Percentiles rank a stretch among this genome's conserved stretches.
These are phyloP conservation scores for Blastomussa wellsi DNA, from an alignment of 92 coral and sea anemone genomes.

Conservation along the genomic window DNA sequence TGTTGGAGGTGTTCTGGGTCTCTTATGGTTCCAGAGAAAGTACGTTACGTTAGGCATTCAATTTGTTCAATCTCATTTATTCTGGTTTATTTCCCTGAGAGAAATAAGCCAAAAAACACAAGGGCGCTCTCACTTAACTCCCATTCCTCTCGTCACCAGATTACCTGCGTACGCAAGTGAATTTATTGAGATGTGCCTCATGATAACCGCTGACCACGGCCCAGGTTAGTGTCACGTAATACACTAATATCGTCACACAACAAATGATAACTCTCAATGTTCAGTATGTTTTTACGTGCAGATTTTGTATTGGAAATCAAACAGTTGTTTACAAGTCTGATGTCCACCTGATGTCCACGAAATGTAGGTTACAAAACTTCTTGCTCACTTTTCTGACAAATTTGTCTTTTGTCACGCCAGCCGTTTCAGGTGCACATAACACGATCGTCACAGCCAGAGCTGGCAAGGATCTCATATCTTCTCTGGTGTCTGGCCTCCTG, in stretches of 20 bases:
- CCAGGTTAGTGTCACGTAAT: slow-evolving; percentile 68
- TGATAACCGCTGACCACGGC: slow-evolving; percentile 99
- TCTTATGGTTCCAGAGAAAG: slow-evolving; percentile 99
- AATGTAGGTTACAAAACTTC: not conserved
- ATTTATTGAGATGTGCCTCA: slow-evolving; percentile 98
- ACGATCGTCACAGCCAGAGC: slow-evolving; percentile 99
- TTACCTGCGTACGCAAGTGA: slow-evolving; percentile 88
- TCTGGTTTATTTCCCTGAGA: not conserved
- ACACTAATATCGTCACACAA: not conserved
- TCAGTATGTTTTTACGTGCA: not conserved
- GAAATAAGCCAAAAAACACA: not conserved
- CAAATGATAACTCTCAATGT: not conserved
- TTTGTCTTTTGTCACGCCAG: slow-evolving; percentile 44
- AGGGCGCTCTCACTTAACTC: not conserved
- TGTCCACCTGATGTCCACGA: no score
- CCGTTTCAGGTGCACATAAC: slow-evolving; percentile 99
- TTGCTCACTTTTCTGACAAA: not conserved
- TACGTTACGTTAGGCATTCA: not conserved
- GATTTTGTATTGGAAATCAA: not conserved
- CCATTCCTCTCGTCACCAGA: slow-evolving; percentile 34
- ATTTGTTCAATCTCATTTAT: not conserved
- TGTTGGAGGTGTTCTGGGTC: slow-evolving; percentile 95
- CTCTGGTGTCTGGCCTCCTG: slow-evolving; percentile 94
- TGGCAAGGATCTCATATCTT: slow-evolving; percentile 95
- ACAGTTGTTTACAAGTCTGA: not conserved